Evolutionary conservation across 2,888 invertebrate species (phyloP).

Genomic region (Drosophila borborema): DNA sequence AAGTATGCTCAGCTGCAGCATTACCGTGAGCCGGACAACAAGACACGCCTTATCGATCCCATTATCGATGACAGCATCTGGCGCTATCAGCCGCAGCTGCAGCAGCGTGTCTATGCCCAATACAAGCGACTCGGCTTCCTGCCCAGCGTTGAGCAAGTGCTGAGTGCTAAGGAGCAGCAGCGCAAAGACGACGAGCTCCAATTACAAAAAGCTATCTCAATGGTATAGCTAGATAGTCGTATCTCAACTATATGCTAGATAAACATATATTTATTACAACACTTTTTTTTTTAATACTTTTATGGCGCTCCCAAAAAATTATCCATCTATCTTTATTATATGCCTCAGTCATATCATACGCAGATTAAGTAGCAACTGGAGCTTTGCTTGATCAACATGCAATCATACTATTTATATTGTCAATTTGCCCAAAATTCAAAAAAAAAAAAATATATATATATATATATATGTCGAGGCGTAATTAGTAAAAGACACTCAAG

Average conservation of each 20-base stretch:
- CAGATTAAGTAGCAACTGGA: not conserved
- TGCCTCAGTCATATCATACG: not conserved
- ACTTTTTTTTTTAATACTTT: not conserved
- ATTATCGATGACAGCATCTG: constrained; percentile 93
- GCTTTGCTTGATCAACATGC: not conserved
- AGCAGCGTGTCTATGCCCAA: constrained; percentile 85
- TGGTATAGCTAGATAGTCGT: constrained; percentile 17
- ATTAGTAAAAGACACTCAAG: too few relatives aligned
- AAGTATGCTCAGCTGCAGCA: constrained; percentile 95
- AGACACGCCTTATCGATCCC: constrained; percentile 91
- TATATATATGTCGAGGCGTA: too few relatives aligned
- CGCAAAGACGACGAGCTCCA: constrained; percentile 37
- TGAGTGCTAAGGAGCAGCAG: constrained; percentile 21
- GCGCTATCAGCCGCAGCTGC: constrained; percentile 92
- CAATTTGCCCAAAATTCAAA: not conserved
- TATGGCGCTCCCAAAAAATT: too few relatives aligned
- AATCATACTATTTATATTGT: not conserved
- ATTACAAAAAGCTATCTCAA: constrained; percentile 38
- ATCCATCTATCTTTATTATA: too few relatives aligned
- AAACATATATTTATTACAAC: not conserved
- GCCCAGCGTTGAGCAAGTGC: constrained; percentile 34
- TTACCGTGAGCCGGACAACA: constrained; percentile 93
- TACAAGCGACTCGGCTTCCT: constrained; percentile 88
- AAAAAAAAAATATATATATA: too few relatives aligned
- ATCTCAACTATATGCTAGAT: not conserved